These are phyloP conservation scores for Dolichoris vasculosae DNA, from an alignment of 1,140 invertebrate species.

Conservation along the genomic window DNA sequence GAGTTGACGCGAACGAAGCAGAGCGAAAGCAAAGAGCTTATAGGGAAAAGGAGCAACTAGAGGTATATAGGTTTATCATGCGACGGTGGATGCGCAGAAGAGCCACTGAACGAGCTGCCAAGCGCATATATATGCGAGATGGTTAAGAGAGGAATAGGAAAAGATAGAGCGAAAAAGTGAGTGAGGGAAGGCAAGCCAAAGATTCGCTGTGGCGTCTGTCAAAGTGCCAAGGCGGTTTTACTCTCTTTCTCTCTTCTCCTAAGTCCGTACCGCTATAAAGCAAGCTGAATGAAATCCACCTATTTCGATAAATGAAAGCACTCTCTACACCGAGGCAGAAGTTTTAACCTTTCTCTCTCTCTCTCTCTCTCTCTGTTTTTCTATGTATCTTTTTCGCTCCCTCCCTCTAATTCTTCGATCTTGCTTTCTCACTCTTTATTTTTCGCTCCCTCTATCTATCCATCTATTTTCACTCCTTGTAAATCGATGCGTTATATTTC, in stretches of 20 bases:
- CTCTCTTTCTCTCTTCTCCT: neutral
- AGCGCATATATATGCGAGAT: constrained; percentile 3
- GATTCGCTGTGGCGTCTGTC: constrained; percentile 43
- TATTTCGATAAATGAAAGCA: constrained; percentile 45
- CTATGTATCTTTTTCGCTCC: no score
- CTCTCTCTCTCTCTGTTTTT: neutral
- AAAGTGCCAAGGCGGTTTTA: constrained; percentile 45
- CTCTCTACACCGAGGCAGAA: neutral
- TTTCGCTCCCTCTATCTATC: neutral
- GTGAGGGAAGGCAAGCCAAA: constrained; percentile 11
- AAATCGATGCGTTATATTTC: neutral
- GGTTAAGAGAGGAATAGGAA: neutral
- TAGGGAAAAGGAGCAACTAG: neutral
- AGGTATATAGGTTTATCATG: constrained; percentile 18
- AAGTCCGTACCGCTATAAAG: neutral
- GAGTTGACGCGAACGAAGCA: constrained; percentile 20
- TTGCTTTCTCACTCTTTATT: neutral
- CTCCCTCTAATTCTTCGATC: neutral
- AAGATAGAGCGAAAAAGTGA: neutral
- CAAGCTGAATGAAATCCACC: constrained; percentile 43
- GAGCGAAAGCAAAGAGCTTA: neutral
- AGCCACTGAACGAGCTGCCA: constrained; percentile 16
- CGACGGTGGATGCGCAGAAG: constrained; percentile 7
- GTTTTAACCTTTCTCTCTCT: neutral
- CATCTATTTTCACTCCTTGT: neutral